Percentiles rank a stretch among this genome's conserved stretches.
Conservation (phyloP, 2,888 invertebrate species). For the Agonopterix arenella region DNA sequence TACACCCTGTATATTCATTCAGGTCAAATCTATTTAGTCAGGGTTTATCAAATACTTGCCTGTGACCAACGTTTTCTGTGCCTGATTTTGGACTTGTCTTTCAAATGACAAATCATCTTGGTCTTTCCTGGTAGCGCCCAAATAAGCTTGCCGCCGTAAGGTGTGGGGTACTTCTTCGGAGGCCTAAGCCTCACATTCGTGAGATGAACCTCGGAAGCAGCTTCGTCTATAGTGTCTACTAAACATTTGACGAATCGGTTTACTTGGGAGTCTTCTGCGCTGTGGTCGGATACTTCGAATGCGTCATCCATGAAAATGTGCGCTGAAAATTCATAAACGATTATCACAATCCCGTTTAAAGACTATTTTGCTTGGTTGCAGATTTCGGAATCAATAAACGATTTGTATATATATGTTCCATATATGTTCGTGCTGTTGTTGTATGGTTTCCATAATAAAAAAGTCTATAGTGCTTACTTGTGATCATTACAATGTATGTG, state of each 20-base stretch:
- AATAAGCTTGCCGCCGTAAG: slow-evolving; percentile 90
- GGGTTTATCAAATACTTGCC: slow-evolving; percentile 46
- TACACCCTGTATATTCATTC: too few relatives aligned
- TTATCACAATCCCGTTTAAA: too few relatives aligned
- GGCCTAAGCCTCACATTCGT: slow-evolving; percentile 79
- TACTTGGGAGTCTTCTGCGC: slow-evolving; percentile 83
- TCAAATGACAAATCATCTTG: slow-evolving; percentile 89
- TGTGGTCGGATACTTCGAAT: slow-evolving; percentile 79
- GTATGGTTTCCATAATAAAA: too few relatives aligned
- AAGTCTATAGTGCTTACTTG: too few relatives aligned
- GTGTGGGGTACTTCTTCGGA: slow-evolving; percentile 86
- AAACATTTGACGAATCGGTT: slow-evolving; percentile 89
- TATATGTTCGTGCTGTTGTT: too few relatives aligned
- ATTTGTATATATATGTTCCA: too few relatives aligned
- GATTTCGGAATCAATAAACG: too few relatives aligned
- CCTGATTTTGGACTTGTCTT: slow-evolving; percentile 92
- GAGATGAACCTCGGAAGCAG: slow-evolving; percentile 83
- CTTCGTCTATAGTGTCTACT: slow-evolving; percentile 83
- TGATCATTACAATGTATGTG: too few relatives aligned
- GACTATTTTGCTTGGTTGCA: too few relatives aligned
- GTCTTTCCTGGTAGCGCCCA: slow-evolving; percentile 92
- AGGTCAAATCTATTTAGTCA: neutral
- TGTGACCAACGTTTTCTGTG: slow-evolving; percentile 96
- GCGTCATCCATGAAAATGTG: slow-evolving; percentile 93
- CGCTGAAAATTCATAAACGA: slow-evolving; percentile 51